Evolutionary conservation across 2,888 invertebrate genomes (phyloP).

Genomic region (Cheilosia pagana): DNA sequence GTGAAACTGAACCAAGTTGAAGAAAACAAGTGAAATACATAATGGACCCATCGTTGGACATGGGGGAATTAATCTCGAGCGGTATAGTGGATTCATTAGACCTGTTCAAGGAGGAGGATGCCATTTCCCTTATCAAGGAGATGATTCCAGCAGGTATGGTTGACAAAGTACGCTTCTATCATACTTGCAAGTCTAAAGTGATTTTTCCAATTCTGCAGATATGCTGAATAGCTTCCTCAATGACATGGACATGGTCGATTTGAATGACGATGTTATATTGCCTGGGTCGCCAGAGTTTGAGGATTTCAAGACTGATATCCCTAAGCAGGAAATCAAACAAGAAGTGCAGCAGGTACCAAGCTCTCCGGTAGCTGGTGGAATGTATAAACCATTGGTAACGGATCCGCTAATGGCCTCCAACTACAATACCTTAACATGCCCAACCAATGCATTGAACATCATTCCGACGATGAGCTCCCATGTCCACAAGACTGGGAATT

Average conservation of each 20-base stretch:
- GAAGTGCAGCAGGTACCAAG: slow-evolving; percentile 31
- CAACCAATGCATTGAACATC: slow-evolving; percentile 40
- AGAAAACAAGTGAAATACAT: slow-evolving; percentile 8
- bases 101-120: slow-evolving; percentile 82
- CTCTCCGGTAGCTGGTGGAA: slow-evolving; percentile 69
- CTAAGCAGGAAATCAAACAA: slow-evolving; percentile 63
- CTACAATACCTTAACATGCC: slow-evolving; percentile 75
- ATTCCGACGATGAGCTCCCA: slow-evolving; percentile 50
- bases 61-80: slow-evolving; percentile 78
- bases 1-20: slow-evolving; percentile 28
- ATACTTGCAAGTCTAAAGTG: background rate
- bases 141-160: slow-evolving; percentile 80
- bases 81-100: slow-evolving; percentile 79
- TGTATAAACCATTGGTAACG: slow-evolving; percentile 78
- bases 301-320: slow-evolving; percentile 68
- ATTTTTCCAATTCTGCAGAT: slow-evolving; percentile 74
- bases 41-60: slow-evolving; percentile 78
- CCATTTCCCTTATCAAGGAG: slow-evolving; percentile 81
- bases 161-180: background rate
- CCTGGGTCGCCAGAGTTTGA: slow-evolving; percentile 76
- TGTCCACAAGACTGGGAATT: slow-evolving; percentile 49
- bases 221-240: slow-evolving; percentile 81
- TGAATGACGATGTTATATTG: slow-evolving; percentile 78
- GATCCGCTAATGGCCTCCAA: slow-evolving; percentile 81
- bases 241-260: slow-evolving; percentile 80